Evolutionary conservation across 1,140 invertebrate genomes (phyloP).

Genomic region (Bombus affinis): DNA sequence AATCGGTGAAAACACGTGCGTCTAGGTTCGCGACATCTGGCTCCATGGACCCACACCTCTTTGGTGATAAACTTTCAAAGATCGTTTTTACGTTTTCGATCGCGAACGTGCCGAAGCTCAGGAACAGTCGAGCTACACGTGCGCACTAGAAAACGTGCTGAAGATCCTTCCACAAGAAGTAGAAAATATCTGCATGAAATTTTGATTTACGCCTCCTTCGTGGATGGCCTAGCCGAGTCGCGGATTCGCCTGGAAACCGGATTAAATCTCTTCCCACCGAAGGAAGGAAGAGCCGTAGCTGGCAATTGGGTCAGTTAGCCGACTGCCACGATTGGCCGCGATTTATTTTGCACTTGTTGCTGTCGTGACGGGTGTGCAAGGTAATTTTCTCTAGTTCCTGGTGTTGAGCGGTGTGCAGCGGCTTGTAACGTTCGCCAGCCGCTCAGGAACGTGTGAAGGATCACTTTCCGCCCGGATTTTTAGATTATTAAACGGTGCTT

Average conservation of each 20-base stretch:
- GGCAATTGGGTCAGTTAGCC: constrained; percentile 5
- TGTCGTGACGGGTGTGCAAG: neutral
- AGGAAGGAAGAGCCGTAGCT: neutral
- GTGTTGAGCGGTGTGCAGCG: neutral
- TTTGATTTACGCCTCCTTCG: constrained; percentile 36
- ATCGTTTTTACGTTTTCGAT: constrained; percentile 42
- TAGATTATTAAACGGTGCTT: neutral
- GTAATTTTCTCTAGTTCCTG: neutral
- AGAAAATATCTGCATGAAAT: constrained; percentile 19
- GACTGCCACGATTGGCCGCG: neutral
- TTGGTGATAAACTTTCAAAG: constrained; percentile 44
- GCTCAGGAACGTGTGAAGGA: neutral
- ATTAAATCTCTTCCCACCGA: constrained; percentile 14
- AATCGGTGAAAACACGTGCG: constrained; percentile 41
- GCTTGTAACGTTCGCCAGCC: neutral
- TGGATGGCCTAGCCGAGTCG: neutral
- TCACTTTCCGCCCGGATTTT: neutral
- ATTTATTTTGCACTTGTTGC: constrained; percentile 33
- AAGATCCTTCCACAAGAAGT: neutral
- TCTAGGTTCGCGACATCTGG: constrained; percentile 36
- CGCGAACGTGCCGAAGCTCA: constrained; percentile 19
- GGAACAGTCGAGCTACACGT: neutral
- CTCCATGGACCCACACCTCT: neutral
- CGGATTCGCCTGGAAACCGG: neutral
- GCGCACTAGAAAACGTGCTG: neutral